Conservation (phyloP, 2,797 vertebrate species). For the Microctenopoma lineatum region DNA sequence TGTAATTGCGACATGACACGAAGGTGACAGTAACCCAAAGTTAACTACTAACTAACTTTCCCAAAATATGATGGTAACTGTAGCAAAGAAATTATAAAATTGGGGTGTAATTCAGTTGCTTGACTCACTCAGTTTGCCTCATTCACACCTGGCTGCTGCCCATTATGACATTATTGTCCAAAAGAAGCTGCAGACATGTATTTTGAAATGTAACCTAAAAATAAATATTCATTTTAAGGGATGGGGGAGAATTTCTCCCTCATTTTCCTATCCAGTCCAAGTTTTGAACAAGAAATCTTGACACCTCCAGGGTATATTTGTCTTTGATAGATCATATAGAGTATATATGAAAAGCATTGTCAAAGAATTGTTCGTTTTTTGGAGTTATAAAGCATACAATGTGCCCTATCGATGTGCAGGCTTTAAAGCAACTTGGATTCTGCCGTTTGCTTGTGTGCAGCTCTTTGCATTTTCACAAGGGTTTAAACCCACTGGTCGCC, state of each 20-base stretch:
- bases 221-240: constrained; percentile 32
- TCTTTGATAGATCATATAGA: constrained; percentile 13
- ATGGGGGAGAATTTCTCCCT: constrained; percentile 27
- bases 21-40: background rate
- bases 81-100: background rate
- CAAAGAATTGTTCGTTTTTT: constrained; percentile 20
- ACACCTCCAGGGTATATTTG: constrained; percentile 12
- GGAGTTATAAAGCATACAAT: constrained; percentile 10
- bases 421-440: constrained; percentile 16
- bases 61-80: constrained; percentile 1
- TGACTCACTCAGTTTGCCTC: constrained; percentile 12
- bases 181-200: constrained; percentile 20
- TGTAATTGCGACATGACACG: background rate
- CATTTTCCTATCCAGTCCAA: constrained; percentile 31
- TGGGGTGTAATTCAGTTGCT: background rate
- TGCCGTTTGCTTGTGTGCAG: constrained; percentile 43
- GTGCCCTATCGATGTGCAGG: background rate
- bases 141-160: constrained; percentile 9
- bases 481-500: constrained; percentile 29
- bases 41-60: background rate
- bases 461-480: constrained; percentile 52
- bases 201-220: constrained; percentile 47
- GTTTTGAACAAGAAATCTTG: constrained; percentile 48
- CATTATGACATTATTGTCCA: constrained; percentile 9
- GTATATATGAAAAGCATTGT: constrained; percentile 18